Evolutionary conservation across 2,888 invertebrate genomes (phyloP).

Genomic region (Hirtodrosophila trivittata): DNA sequence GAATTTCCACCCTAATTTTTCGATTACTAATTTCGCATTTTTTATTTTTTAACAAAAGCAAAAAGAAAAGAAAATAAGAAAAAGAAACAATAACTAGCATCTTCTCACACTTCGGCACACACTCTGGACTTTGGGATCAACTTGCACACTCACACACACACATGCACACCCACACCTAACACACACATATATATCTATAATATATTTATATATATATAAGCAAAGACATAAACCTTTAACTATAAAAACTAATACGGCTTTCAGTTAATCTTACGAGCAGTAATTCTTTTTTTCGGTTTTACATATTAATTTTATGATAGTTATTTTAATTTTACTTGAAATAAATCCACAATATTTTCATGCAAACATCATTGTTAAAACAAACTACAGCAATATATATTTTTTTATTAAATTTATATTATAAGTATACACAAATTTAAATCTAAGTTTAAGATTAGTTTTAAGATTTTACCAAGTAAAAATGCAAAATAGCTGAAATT

Average conservation of each 20-base stretch:
- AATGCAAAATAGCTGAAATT: slow-evolving; percentile 16
- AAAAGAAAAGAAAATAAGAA: slow-evolving; percentile 10
- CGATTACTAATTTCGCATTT: slow-evolving; percentile 61
- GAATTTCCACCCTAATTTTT: slow-evolving; percentile 19
- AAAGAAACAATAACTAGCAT: slow-evolving; percentile 28
- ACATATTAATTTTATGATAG: slow-evolving; percentile 30
- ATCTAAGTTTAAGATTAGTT: slow-evolving; percentile 18
- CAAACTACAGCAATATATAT: slow-evolving; percentile 31
- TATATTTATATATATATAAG: slow-evolving; percentile 8
- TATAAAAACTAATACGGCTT: slow-evolving; percentile 40
- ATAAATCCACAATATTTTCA: slow-evolving; percentile 57
- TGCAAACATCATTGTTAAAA: slow-evolving; percentile 49
- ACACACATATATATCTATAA: slow-evolving; percentile 18
- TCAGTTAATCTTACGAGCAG: slow-evolving; percentile 16
- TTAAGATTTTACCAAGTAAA: too few species aligned
- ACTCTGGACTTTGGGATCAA: slow-evolving; percentile 68
- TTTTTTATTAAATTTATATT: slow-evolving; percentile 21
- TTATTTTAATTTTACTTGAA: slow-evolving; percentile 32
- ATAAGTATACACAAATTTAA: slow-evolving; percentile 25
- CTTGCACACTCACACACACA: slow-evolving; percentile 31
- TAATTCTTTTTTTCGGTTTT: slow-evolving; percentile 19
- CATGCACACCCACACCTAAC: slow-evolving; percentile 38
- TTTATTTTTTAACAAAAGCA: slow-evolving; percentile 65
- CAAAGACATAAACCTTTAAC: slow-evolving; percentile 27
- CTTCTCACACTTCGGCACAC: slow-evolving; percentile 51